phyloP scores from a whole-genome alignment of 2,797 vertebrate species.

The Columba guinea region DNA sequence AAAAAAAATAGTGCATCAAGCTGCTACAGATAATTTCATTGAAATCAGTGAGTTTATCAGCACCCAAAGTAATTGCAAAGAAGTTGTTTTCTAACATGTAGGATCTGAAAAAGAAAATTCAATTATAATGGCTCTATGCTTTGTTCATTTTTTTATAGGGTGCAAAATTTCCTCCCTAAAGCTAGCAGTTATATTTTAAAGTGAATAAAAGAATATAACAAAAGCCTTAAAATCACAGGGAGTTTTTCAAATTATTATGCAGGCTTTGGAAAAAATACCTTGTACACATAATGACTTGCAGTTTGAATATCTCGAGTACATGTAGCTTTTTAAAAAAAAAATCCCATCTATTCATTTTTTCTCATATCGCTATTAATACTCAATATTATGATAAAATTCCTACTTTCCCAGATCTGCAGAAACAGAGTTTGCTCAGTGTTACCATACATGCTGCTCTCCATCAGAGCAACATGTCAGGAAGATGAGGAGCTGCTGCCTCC shows the following conservation, averaged over 20 bases:
- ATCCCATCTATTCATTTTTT: not conserved
- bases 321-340: not conserved
- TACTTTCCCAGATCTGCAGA: not conserved
- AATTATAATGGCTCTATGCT: not conserved
- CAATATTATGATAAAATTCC: not conserved
- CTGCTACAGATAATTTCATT: not conserved
- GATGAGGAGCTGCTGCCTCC: not conserved
- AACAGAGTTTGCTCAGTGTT: not conserved
- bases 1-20: not conserved
- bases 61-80: not conserved
- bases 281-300: not conserved
- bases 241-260: not conserved
- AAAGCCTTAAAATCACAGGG: not conserved
- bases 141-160: not conserved
- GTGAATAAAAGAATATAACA: not conserved
- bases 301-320: not conserved
- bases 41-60: not conserved
- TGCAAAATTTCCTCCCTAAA: not conserved
- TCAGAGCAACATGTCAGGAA: not conserved
- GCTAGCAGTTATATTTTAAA: not conserved
- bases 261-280: not conserved
- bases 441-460: not conserved
- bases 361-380: fast-evolving
- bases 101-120: not conserved
- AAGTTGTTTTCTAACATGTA: not conserved